These are phyloP conservation scores for Styela plicata DNA, from an alignment of 23 tunicate species.

Conservation along the genomic window DNA sequence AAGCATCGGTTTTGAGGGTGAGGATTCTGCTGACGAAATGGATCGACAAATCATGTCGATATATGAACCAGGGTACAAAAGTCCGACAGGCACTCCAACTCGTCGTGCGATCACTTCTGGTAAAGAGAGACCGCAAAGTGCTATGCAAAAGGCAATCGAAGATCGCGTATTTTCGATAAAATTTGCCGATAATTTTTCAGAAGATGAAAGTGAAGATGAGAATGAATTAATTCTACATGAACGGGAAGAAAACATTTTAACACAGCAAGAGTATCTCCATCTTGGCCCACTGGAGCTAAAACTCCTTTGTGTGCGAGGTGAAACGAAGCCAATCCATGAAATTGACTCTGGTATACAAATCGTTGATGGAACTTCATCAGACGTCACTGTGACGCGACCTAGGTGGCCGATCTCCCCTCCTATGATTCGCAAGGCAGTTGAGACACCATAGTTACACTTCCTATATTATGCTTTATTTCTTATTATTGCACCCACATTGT, in stretches of 20 bases:
- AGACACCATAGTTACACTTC: neutral
- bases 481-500: no score
- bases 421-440: conserved; percentile 62
- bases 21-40: conserved; percentile 67
- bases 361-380: conserved; percentile 71
- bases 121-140: conserved; percentile 68
- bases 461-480: no score
- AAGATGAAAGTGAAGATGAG: conserved; percentile 40
- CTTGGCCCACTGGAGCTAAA: conserved; percentile 84
- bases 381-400: conserved; percentile 74
- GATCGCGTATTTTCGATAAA: conserved; percentile 64
- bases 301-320: conserved; percentile 68
- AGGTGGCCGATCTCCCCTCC: conserved; percentile 69
- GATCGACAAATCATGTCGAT: conserved; percentile 67
- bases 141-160: conserved; percentile 69
- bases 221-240: conserved; percentile 1
- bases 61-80: conserved; percentile 40
- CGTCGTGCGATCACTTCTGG: conserved; percentile 11
- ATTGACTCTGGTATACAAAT: conserved; percentile 68
- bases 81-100: conserved; percentile 25
- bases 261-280: conserved; percentile 71
- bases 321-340: conserved; percentile 60
- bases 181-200: conserved; percentile 30
- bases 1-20: conserved; percentile 46
- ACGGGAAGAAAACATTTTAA: no score